phyloP scores from a whole-genome alignment of 2,888 invertebrate genomes.

The Morpho deidamia region DNA sequence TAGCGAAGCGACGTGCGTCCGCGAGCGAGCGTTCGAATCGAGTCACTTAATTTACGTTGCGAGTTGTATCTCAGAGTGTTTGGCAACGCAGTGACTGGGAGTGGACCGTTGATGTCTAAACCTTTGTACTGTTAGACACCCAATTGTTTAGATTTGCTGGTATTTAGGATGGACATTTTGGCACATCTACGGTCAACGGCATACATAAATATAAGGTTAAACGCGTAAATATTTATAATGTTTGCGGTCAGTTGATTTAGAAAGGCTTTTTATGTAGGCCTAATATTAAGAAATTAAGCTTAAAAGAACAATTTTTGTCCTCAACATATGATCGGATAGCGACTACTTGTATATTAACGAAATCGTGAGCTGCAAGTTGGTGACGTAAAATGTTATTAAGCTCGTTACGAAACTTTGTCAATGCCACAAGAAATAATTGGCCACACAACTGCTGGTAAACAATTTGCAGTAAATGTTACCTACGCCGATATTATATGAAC shows the following conservation, averaged over 20 bases:
- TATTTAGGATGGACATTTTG: slow-evolving; percentile 38
- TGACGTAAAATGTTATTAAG: slow-evolving; percentile 44
- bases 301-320: neutral
- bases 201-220: slow-evolving; percentile 23
- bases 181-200: slow-evolving; percentile 34
- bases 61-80: slow-evolving; percentile 31
- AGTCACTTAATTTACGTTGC: slow-evolving; percentile 38
- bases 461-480: slow-evolving; percentile 46
- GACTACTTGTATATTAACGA: slow-evolving; percentile 3
- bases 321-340: neutral
- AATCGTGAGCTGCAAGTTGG: slow-evolving; percentile 36
- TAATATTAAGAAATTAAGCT: neutral
- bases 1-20: slow-evolving; percentile 50
- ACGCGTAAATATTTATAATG: slow-evolving; percentile 22
- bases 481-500: slow-evolving; percentile 34
- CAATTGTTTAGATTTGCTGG: slow-evolving; percentile 40
- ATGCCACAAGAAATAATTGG: slow-evolving; percentile 47
- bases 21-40: slow-evolving; percentile 42
- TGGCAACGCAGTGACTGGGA: slow-evolving; percentile 31
- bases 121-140: slow-evolving; percentile 41
- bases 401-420: slow-evolving; percentile 52
- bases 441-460: slow-evolving; percentile 34
- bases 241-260: slow-evolving; percentile 21
- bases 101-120: slow-evolving; percentile 55
- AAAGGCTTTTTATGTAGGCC: slow-evolving; percentile 11